Base-by-base conservation (phyloP, 2,797 vertebrate genomes). In the Syndactyla subalaris region DNA sequence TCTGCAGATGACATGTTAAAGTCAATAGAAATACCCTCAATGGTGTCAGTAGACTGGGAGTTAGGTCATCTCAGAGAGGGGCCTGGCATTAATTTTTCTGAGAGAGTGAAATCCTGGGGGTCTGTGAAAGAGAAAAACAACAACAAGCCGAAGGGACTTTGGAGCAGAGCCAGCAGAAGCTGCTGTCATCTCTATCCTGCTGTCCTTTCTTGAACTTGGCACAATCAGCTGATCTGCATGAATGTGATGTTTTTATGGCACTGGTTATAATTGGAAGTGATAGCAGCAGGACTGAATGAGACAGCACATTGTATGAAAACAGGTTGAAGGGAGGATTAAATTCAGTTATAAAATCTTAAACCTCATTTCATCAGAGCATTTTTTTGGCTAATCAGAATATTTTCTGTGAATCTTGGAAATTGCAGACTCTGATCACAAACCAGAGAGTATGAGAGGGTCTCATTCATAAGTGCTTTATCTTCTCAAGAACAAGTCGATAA, bases 141-240 rank as follows among this genome's bases (percentile, higher is more conserved):
- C 52, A 88, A 92, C 78, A 89, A 81, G 90, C 92, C 75, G 92
- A 83, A 93, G 90, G 68, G 68, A 74, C 58, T 91, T 87, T 74
- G 93, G 90, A 95, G 46, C 36, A 92, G 29, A 91, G 93, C 93
- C 93, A 95, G 36, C 22, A 94, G 84, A 90, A 95, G 85, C 90
- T 95, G 93, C 90, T 96, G 95, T 93, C 93, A 77, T 95, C 81
- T 89, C 89, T 95, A n/a, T 89, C 85, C 93, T 87, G 74, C 90
- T 94, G 96, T 96, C 96, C 96, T 95, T 97, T 94, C 93, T 89
- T 96, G 96, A 97, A 95, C 93, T 96, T 97, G 96, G 94, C 94
- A 95, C 68, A 68, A 93, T 94, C 93, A 97, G 94, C 93, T 96
- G 96, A 92, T 95, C 96, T 95, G 72, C 94, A 89, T 92, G 90